Base-by-base conservation (phyloP, 2,113 vertebrate genomes). In the Pteropus alecto region DNA sequence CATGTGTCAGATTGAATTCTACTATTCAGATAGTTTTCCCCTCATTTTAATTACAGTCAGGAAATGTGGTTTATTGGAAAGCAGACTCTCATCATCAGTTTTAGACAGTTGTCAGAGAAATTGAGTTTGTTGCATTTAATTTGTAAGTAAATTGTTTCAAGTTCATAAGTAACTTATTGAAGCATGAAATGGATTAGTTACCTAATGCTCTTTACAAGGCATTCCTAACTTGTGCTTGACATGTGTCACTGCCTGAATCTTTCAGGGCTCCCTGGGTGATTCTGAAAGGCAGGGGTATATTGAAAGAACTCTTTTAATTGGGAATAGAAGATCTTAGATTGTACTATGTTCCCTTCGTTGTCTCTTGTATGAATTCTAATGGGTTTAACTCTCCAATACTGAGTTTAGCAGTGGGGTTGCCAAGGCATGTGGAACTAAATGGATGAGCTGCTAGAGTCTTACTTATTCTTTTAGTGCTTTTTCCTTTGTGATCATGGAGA, bases 91-190 rank as follows among this genome's bases (percentile, higher is more conserved):
- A 78, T 14, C 68, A 93, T 2, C 19, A 71, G 24, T 92, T 95
- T 92, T 94, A 95, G 78, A 89, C 19, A 92, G 56, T 86, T 97
- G 56, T 89, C 13, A 78, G 63, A n/a, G 43, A 85, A 92, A 81
- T 73, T 93, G 54, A 86, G 16, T 92, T 94, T 95, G 63, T 91
- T 91, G 56, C n/a, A 90, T 94, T 92, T 19, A 68, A 38, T 79
- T 87, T 88, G 19, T 91, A 91, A 87, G 48, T 68, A 95, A 90
- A 30, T 54, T 79, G 68, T 48, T 95, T 95, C 85, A 70, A 71
- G 74, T 78, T 77, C 88, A 10, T 61, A 89, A 81, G 33, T 91
- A 91, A 70, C 26, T 76, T 90, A 77, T 43, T 96, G 48, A 87
- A 84, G 68, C 18, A 38, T 43, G 14, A 22, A 89, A 33, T 70